Conservation (phyloP, 2,797 vertebrate species). For the Sparus aurata region DNA sequence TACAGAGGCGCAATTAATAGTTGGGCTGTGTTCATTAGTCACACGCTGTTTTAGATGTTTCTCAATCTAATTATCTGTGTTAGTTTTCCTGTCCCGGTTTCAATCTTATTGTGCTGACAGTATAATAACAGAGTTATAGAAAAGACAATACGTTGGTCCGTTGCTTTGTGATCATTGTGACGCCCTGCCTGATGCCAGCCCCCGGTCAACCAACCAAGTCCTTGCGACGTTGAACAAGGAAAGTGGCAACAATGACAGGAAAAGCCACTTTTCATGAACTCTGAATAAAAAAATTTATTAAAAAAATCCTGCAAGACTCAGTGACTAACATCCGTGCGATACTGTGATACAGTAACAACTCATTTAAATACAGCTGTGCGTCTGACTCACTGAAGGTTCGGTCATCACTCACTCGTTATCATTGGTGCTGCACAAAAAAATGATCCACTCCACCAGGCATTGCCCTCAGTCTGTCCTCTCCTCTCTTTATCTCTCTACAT, state of each 20-base stretch:
- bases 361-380: conserved; percentile 1
- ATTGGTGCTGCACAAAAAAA: neutral
- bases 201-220: neutral
- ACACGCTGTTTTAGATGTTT: conserved; percentile 7
- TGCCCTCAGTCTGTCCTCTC: neutral
- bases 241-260: neutral
- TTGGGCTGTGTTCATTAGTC: conserved; percentile 3
- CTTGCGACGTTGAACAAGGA: conserved; percentile 7
- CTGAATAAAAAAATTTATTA: neutral
- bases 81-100: conserved; percentile 1
- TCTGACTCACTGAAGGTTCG: neutral
- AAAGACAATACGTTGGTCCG: conserved; percentile 15
- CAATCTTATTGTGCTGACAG: conserved; percentile 1
- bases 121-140: neutral
- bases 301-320: neutral
- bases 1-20: conserved; percentile 9
- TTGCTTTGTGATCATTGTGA: conserved; percentile 20
- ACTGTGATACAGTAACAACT: neutral
- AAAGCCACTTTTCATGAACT: conserved; percentile 11
- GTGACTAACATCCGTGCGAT: neutral
- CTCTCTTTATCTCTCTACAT: conserved; percentile 6
- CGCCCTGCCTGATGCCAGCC: neutral
- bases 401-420: neutral
- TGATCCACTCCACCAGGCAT: neutral
- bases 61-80: neutral